A percentile compares a stretch with the other conserved stretches of the same genome.
phyloP scores from a whole-genome alignment of 1,140 invertebrate species.

The Scaptodrosophila lebanonensis region DNA sequence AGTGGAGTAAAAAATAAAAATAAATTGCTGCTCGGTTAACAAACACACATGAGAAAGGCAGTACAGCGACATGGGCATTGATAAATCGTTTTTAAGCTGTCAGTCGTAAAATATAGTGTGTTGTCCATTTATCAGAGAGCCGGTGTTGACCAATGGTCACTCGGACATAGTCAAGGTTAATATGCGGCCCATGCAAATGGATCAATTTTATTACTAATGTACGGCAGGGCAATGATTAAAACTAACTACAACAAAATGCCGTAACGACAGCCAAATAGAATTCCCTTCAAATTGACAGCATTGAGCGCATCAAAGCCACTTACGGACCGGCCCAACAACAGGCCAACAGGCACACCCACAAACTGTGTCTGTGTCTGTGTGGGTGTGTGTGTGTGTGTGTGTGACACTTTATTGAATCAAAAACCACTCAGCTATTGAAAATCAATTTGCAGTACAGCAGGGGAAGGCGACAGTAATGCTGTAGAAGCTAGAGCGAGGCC shows the following conservation, averaged over 20 bases:
- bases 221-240: conserved; percentile 22
- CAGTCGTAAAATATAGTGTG: conserved; percentile 24
- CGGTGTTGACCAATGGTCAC: conserved; percentile 11
- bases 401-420: conserved; percentile 73
- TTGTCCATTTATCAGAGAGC: conserved; percentile 50
- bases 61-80: conserved; percentile 26
- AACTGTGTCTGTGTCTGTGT: conserved; percentile 30
- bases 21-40: too few relatives aligned
- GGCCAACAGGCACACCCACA: neutral
- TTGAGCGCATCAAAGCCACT: too few relatives aligned
- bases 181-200: conserved; percentile 21
- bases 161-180: conserved; percentile 27
- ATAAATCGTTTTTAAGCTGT: conserved; percentile 67
- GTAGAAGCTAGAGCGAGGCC: conserved; percentile 14
- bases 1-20: too few relatives aligned
- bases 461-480: conserved; percentile 17
- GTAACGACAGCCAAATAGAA: neutral
- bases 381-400: conserved; percentile 54
- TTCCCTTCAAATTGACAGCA: neutral
- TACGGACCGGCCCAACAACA: too few relatives aligned
- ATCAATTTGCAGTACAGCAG: conserved; percentile 59
- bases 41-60: neutral
- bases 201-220: too few relatives aligned
- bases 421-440: conserved; percentile 75
- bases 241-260: conserved; percentile 29